phyloP scores from a whole-genome alignment of 2,888 invertebrate genomes.

The Rhyacophila evoluta region DNA sequence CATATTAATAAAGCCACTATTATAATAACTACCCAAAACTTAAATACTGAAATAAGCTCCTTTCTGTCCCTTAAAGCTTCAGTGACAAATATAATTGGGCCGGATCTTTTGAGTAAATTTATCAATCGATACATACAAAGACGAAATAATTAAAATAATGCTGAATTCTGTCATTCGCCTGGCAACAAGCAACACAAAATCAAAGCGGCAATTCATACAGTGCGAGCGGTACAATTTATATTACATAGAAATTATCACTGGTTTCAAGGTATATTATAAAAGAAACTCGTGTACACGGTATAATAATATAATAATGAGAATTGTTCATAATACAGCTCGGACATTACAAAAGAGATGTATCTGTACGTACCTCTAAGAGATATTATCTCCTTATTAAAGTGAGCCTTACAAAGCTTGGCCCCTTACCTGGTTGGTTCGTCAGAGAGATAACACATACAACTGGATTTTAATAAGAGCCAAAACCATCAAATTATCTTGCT shows the following conservation, averaged over 20 bases:
- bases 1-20: too few relatives aligned
- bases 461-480: background rate
- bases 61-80: too few relatives aligned
- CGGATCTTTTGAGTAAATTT: too few relatives aligned
- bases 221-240: background rate
- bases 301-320: background rate
- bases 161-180: too few relatives aligned
- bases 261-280: background rate
- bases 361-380: background rate
- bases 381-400: background rate
- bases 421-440: background rate
- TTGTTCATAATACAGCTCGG: constrained; percentile 10
- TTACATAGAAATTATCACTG: constrained; percentile 1
- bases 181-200: too few relatives aligned
- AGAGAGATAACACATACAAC: background rate
- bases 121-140: too few relatives aligned
- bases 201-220: too few relatives aligned
- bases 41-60: too few relatives aligned
- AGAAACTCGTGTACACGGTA: background rate
- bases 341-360: background rate
- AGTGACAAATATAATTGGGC: too few relatives aligned
- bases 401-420: background rate
- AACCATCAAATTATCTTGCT: too few relatives aligned
- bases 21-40: too few relatives aligned
- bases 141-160: too few relatives aligned